Percentiles rank a stretch among this genome's conserved stretches.
Evolutionary conservation across 1,140 invertebrate genomes (phyloP).

Genomic region (Tetramorium simillimum): DNA sequence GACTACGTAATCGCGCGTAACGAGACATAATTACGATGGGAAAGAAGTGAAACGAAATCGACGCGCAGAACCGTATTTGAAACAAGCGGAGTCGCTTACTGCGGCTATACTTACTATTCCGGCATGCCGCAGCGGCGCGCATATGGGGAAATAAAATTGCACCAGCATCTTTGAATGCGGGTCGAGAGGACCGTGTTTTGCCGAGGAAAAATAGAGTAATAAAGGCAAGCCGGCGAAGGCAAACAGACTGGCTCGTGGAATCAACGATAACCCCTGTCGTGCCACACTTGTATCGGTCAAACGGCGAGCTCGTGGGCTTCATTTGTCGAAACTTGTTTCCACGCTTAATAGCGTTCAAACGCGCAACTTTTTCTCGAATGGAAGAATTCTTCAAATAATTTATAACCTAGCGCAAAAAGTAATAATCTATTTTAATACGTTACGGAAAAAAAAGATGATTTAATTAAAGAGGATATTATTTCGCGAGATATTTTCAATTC

Average conservation of each 20-base stretch:
- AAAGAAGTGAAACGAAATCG: background rate
- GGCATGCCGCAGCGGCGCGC: background rate
- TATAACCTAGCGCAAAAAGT: background rate
- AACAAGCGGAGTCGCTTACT: slow-evolving; percentile 21
- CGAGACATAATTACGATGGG: slow-evolving; percentile 8
- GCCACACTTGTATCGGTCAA: slow-evolving; percentile 13
- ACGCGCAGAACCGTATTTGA: background rate
- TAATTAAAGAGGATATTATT: background rate
- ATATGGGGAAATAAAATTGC: slow-evolving; percentile 39
- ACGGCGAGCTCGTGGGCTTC: background rate
- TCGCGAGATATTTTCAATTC: background rate
- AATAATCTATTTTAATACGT: background rate
- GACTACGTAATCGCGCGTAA: slow-evolving; percentile 23
- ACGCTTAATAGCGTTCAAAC: slow-evolving; percentile 12
- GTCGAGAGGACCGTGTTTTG: slow-evolving; percentile 12
- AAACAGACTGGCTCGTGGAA: slow-evolving; percentile 13
- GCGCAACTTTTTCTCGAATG: background rate
- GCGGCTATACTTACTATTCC: background rate
- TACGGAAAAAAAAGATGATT: background rate
- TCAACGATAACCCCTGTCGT: slow-evolving; percentile 27
- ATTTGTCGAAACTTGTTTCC: slow-evolving; percentile 47
- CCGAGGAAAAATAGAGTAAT: slow-evolving; percentile 32
- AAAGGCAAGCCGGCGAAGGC: slow-evolving; percentile 1
- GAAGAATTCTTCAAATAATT: background rate
- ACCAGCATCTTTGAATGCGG: slow-evolving; percentile 34